Base-by-base conservation (phyloP, 2,797 vertebrate species). In the Parotocinclus haroldoi region DNA sequence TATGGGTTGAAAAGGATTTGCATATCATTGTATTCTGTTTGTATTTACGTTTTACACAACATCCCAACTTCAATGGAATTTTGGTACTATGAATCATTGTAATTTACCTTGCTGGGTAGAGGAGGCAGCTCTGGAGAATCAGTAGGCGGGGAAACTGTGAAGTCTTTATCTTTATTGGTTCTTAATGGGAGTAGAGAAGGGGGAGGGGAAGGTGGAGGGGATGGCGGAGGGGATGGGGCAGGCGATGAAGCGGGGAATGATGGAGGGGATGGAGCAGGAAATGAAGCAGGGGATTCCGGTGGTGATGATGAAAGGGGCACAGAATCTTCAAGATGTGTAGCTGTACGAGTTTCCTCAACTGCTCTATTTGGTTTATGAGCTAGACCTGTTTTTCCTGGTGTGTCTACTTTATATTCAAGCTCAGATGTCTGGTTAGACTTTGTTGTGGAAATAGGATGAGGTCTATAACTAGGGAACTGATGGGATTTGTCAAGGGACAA, bases 31-130 rank as follows among this genome's bases (percentile, higher is more conserved):
- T n/a, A n/a, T n/a, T n/a, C n/a, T n/a, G n/a, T n/a, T n/a, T n/a
- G n/a, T n/a, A n/a, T n/a, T n/a, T n/a, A n/a, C n/a, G n/a, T n/a
- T n/a, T n/a, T n/a, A n/a, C n/a, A n/a, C n/a, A n/a, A n/a, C n/a
- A n/a, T n/a, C n/a, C n/a, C n/a, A n/a, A n/a, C n/a, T n/a, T n/a
- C n/a, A n/a, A n/a, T n/a, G n/a, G n/a, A n/a, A n/a, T n/a, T n/a
- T n/a, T n/a, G n/a, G 39, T 40, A 36, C 48, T 37, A 10, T 14
- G 10, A 37, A 9, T 42, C 0, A 14, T 44, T n/a, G 13, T 18
- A 12, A 3, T 51, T 8, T 14, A 79, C 63, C 42, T 69, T 46
- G n/a, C 16, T 0, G 52, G 12, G 39, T 63, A 81, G 76, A 76
- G 79, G 55, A 0, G 53, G 7, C 1, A 13, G 17, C 4, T 56